Conservation (phyloP, 1,140 invertebrate genomes). For the Euura saliciscinereae region DNA sequence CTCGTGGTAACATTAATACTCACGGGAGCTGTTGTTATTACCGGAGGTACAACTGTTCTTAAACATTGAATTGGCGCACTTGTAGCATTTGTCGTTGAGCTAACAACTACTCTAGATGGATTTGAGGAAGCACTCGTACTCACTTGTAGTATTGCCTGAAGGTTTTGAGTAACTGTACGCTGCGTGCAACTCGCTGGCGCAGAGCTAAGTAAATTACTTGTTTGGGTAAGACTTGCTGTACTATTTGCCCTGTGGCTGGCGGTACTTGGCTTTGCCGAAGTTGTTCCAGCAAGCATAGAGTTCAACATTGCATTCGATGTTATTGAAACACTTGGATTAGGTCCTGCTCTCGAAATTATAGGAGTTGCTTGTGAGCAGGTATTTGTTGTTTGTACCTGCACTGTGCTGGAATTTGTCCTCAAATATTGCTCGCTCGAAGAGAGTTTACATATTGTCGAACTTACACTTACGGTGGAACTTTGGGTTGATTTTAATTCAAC, state of each 20-base stretch:
- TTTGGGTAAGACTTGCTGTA: constrained; percentile 45
- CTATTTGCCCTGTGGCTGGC: constrained; percentile 41
- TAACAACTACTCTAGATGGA: constrained; percentile 40
- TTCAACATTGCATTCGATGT: constrained; percentile 57
- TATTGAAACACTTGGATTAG: constrained; percentile 47
- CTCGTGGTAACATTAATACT: constrained; percentile 49
- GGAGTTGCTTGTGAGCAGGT: constrained; percentile 28
- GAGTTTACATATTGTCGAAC: constrained; percentile 38
- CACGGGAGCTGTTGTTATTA: constrained; percentile 39
- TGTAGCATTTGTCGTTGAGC: constrained; percentile 29
- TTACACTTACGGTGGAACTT: constrained; percentile 37
- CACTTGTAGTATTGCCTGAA: constrained; percentile 51
- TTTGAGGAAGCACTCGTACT: constrained; percentile 35
- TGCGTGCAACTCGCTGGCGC: constrained; percentile 12
- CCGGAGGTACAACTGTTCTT: constrained; percentile 46
- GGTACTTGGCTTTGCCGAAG: constrained; percentile 47
- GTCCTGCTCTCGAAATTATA: constrained; percentile 24
- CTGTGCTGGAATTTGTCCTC: constrained; percentile 37
- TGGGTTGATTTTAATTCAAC: constrained; percentile 50
- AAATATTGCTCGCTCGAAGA: constrained; percentile 38
- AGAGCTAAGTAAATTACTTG: constrained; percentile 47
- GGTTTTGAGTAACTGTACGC: not conserved
- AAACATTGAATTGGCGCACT: constrained; percentile 44
- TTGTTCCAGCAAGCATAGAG: constrained; percentile 53
- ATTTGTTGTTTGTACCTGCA: constrained; percentile 36